Evolutionary conservation across 2,888 invertebrate genomes (phyloP), one percentile per base, ranked within the genome.

Genomic region (Drosophila infuscata): DNA sequence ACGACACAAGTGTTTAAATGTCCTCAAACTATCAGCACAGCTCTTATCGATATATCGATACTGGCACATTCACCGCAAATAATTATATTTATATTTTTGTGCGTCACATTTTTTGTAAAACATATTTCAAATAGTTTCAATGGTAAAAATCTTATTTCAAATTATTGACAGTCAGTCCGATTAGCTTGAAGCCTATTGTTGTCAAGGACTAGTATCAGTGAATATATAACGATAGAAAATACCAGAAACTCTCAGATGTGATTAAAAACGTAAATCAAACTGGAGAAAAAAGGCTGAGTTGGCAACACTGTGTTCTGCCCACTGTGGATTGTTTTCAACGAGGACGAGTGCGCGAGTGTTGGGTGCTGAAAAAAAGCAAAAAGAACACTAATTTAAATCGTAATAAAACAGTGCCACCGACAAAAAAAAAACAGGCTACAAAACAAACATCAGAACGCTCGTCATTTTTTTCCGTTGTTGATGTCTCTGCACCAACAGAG

Each of bases 311-410:
- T 33, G 49, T 49, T 70, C 74, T 41, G 53, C 62, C 73, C 70
- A 81, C 74, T 81, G 69, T 51, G 66, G 46, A 82, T 79, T 80
- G 80, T 80, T 80, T 82, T 79, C 72, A 70, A 76, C 83, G 83
- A 80, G 83, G 83, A 79, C 79, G 82, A 82, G 67, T 66, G 54
- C 72, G 83, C 64, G 71, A 74, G 78, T 74, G 71, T 64, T 70
- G 70, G 68, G 52, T 59, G 64, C 69, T 82, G 65, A 53, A 57
- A 64, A 76, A 69, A 43, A 43, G 41, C 25, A 58, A 65, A 75
- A 72, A 75, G 58, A 56, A 17, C 35, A 29, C 11, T 33, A 56
- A 56, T 49, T 56, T 43, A 33, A 35, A 66, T 32, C 36, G 49
- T 25, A 25, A 25, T 25, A 56, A 58, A 66, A 62, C 41, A 43